A percentile compares a stretch with the other conserved stretches of the same genome.
Conservation (phyloP, 2,113 vertebrate genomes). For the Myiagra hebetior region DNA sequence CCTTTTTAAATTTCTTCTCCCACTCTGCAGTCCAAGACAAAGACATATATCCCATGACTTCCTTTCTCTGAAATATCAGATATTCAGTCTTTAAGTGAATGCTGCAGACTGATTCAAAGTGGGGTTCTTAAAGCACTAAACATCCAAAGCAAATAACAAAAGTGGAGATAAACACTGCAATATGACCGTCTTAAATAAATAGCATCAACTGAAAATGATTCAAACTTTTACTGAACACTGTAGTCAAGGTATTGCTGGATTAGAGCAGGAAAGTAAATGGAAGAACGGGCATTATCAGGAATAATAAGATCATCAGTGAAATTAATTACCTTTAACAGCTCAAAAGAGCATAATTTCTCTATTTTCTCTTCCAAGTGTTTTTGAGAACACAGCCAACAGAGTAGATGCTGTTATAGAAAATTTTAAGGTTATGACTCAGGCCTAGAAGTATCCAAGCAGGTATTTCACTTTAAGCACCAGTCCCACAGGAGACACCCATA, state of each 20-base stretch:
- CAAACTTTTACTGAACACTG: conserved; percentile 68
- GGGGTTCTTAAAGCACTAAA: background rate
- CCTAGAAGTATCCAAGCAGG: background rate
- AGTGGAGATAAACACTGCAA: background rate
- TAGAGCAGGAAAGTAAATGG: conserved; percentile 78
- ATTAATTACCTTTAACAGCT: conserved; percentile 80
- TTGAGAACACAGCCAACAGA: conserved; percentile 71
- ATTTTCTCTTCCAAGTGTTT: conserved; percentile 80
- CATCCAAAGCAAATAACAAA: background rate
- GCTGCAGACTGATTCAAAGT: background rate
- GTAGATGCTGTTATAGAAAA: background rate
- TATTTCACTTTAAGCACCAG: background rate
- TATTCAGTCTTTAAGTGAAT: background rate
- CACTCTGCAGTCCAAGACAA: background rate
- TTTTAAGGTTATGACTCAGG: background rate
- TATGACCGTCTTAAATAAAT: background rate
- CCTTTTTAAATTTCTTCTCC: background rate
- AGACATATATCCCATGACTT: background rate
- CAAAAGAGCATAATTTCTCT: conserved; percentile 76
- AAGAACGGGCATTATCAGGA: conserved; percentile 76
- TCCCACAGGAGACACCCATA: background rate
- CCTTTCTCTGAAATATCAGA: background rate
- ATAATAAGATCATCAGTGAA: conserved; percentile 82
- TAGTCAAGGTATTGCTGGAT: conserved; percentile 80
- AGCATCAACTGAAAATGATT: background rate